Evolutionary conservation across 2,797 vertebrate genomes (phyloP).

Genomic region (Lithobates sylvaticus): DNA sequence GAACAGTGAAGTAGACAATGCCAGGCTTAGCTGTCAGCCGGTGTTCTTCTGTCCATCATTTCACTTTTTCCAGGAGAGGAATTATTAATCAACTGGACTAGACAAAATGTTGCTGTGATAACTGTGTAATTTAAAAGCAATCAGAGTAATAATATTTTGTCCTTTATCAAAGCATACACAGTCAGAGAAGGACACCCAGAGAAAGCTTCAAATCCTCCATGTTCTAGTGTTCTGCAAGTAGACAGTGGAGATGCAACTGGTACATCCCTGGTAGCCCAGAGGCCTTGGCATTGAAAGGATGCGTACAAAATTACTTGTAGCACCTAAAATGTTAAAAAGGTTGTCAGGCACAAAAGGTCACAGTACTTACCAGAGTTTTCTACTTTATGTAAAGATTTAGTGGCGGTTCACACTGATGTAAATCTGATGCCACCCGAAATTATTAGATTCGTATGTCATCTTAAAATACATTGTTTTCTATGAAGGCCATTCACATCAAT

Average conservation of each 20-base stretch:
- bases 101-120: conserved; percentile 39
- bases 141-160: conserved; percentile 55
- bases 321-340: too few relatives aligned
- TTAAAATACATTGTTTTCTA: too few relatives aligned
- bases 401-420: too few relatives aligned
- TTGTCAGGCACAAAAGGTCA: too few relatives aligned
- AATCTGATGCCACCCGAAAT: too few relatives aligned
- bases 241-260: not conserved
- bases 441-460: too few relatives aligned
- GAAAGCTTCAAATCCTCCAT: not conserved
- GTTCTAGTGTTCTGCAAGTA: not conserved
- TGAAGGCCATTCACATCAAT: too few relatives aligned
- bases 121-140: conserved; percentile 56
- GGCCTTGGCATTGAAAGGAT: not conserved
- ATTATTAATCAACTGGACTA: conserved; percentile 43
- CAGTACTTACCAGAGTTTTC: too few relatives aligned
- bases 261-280: not conserved
- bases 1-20: conserved; percentile 23
- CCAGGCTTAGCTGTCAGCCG: conserved; percentile 12
- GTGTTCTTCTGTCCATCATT: conserved; percentile 49
- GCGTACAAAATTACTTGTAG: too few relatives aligned
- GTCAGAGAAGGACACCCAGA: conserved; percentile 12
- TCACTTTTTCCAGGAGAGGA: conserved; percentile 31
- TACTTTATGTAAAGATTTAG: too few relatives aligned
- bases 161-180: conserved; percentile 48